Evolutionary conservation across 2,888 invertebrate species (phyloP), one percentile per base, ranked within the genome.

Genomic region (Busseola fusca): DNA sequence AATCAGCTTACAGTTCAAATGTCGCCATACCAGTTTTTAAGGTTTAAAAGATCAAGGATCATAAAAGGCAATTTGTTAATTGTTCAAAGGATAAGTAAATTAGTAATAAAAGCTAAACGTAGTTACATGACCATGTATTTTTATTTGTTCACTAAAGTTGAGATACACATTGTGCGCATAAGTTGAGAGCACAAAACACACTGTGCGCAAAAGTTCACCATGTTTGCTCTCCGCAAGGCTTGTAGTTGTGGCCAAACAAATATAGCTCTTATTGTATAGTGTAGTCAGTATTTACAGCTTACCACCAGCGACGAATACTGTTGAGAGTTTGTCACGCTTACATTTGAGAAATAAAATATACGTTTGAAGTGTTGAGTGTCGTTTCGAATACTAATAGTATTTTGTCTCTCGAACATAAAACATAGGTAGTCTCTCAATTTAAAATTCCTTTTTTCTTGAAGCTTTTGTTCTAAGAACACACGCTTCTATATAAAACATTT

Each of bases 31-130:
- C 42, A 60, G 34, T 60, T 42, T 16, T 18, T 54, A 63, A 30
- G 34, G 27, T 27, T 72, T 18, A 0, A 37, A 54, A 64, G 72
- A 82, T 84, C 78, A 57, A 45, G 57, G 50, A 57, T 54, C 57
- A 75, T 79, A 84, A 84, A 82, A 78, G 79, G 69, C 30, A 69
- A 79, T 82, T 82, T 63, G 59, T 57, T 72, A 70, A 69, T 72
- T 69, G 64, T 37, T 45, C 58, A 64, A 72, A 54, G 80, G 72
- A 69, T 74, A 83, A 74, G 25, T 58, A 67, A 69, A 74, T 69
- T 70, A 58, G 60, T 59, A 70, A 66, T 78, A 72, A 74, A 82
- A 71, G 34, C 58, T 71, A 73, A 74, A 56, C 68, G 58, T 63
- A 68, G 54, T 48, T 64, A 80, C 72, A 72, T 56, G 71, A 65